Base-by-base conservation (phyloP, 2,888 invertebrate species). In the Axea sp. region DNA sequence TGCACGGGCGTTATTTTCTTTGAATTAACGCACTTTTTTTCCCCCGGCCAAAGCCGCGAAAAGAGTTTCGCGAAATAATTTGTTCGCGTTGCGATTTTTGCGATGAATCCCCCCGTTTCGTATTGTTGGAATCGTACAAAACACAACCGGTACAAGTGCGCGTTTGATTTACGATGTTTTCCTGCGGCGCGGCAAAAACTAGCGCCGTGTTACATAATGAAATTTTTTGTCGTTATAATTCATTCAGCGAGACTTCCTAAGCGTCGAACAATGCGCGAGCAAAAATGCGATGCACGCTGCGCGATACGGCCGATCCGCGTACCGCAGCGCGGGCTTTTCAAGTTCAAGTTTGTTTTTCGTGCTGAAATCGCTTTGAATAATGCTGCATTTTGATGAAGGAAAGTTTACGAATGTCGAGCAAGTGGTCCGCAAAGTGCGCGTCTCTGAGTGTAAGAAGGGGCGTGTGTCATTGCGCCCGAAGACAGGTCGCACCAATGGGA, bases 401-500 rank as follows among this genome's bases (percentile, higher is more conserved):
- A 41, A 49, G 31, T 49, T 39, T 15, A 9, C 49, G 26, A 14
- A 62, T 62, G 39, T 39, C 11, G 35, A 9, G 7, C 28, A 11
- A 24, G 6, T 9, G 35, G 22, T 19, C 24, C 39, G 41, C 57
- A 11, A 30, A 35, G 9, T 31, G 47, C 41, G 31, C 45, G 73
- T 37, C 57, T 59, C 35, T 19, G 24, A n/a, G 12, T 14, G 30
- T 51, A 68, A 55, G 57, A 77, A 78, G 76, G 81, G 83, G 84
- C 84, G 84, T 83, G 84, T 83, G 84, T 84, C 83, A 83, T 80
- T 81, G 51, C 51, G 60, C 77, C 78, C 64, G 81, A 81, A 80
- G 84, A 84, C 83, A 84, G 78, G 78, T 80, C 76, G 78, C 49
- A 71, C 85, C 85, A 85, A 85, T 85, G 77, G 76, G 78, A 77